A percentile compares a stretch with the other conserved stretches of the same genome.
Conservation (phyloP, 35 echinoderm and acorn worm genomes). For the Amphiura filiformis region DNA sequence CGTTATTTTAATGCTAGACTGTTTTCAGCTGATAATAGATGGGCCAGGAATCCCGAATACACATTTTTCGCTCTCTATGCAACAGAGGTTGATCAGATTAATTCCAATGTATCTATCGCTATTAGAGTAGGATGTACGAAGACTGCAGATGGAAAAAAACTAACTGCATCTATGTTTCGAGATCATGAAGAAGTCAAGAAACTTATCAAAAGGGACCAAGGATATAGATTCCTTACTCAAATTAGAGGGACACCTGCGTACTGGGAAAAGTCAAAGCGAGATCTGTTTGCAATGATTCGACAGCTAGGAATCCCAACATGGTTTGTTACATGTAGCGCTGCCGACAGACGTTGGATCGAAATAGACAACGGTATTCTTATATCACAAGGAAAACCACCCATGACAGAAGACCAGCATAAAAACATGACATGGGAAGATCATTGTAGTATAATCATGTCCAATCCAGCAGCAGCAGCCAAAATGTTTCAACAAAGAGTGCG, state of each 20-base stretch:
- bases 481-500: conserved; percentile 71
- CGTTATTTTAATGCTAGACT: conserved; percentile 40
- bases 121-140: conserved; percentile 24
- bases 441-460: conserved; percentile 39
- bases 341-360: conserved; percentile 62
- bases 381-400: conserved; percentile 31
- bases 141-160: conserved; percentile 10
- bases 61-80: conserved; percentile 54
- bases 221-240: conserved; percentile 34
- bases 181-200: not conserved
- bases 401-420: conserved; percentile 12
- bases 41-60: conserved; percentile 21
- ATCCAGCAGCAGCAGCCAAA: conserved; percentile 69
- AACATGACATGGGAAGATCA: conserved; percentile 56
- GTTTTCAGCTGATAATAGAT: conserved; percentile 29
- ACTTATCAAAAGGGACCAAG: not conserved
- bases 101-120: conserved; percentile 38
- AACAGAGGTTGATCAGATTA: conserved; percentile 27
- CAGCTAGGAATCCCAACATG: conserved; percentile 67
- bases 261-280: conserved; percentile 61
- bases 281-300: conserved; percentile 65
- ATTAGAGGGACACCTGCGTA: conserved; percentile 32
- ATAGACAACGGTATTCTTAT: conserved; percentile 12
- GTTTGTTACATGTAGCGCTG: conserved; percentile 58
- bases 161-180: conserved; percentile 24